Base-by-base conservation (phyloP, 2,888 invertebrate species). In the Noctua comes region DNA sequence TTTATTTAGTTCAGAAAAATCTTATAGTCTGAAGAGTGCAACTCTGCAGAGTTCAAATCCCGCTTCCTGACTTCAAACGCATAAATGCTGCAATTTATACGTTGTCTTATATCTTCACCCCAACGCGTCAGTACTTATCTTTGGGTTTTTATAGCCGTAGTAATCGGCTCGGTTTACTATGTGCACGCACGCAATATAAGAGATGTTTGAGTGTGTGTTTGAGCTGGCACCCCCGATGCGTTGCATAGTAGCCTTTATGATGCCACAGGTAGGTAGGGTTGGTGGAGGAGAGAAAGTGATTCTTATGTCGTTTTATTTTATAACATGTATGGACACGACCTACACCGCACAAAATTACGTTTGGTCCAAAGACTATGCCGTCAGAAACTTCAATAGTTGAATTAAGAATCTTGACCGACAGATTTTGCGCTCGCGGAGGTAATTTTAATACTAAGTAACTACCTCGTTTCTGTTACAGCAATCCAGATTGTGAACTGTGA, bases 191-290 rank as follows among this genome's bases (percentile, higher is more conserved):
- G 84, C 84, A 57, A 81, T 73, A 73, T 46, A 70, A 71, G 40
- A 85, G 69, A 79, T 74, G 65, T 68, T 68, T 82, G 79, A 80
- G 83, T 73, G 80, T 82, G 87, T 85, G 86, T 89, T 86, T 89
- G 83, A 85, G 80, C 71, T 68, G 90, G 89, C 90, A 91, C 85
- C 88, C 87, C 79, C 46, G 70, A 64, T 78, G 80, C 77, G 65
- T 78, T 88, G 88, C 83, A 88, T 84, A 88, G 88, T 90, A 87
- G 89, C 88, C 84, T 89, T 84, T 87, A 89, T 86, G 87, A 89
- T 84, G 77, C 88, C 81, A 88, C 88, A 89, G 88, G 86, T 90
- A 86, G 24, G 70, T 82, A 90, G 84, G 87, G 83, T 77, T 91
- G 89, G 74, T 84, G 36, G 62, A 46, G 40, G 1, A 51, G n/a